Base-by-base conservation (phyloP, 2,797 vertebrate species). In the Danio aesculapii region DNA sequence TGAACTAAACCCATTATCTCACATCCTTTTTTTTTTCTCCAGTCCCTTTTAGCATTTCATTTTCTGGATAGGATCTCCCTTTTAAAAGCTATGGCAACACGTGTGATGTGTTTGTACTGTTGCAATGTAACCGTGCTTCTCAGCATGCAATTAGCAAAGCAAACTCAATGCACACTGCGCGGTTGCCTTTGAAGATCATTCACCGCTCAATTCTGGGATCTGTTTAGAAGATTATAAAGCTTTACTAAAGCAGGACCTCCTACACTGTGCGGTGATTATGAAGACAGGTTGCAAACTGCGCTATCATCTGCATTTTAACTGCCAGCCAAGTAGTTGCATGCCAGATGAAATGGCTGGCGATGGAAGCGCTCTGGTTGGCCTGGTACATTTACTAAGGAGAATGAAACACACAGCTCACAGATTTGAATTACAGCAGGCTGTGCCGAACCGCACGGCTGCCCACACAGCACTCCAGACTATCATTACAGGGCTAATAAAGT, bases 301-400 rank as follows among this genome's bases (percentile, higher is more conserved):
- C 84, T 73, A 86, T 83, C 84, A 87, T 87, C 85, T 84, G 81
- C 85, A 83, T 84, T 85, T 81, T 79, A 86, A 83, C 85, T 84
- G 81, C 75, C 30, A 63, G 74, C 68, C 81, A 69, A 83, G 81
- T 83, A 81, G 81, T 66, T 76, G 75, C n/a, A 57, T 83, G 83
- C 77, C 82, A 82, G 70, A 75, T 66, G 66, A 80, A 75, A 79
- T 44, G 77, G 7, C 50, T 80, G 77, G 58, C 47, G 53, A 75
- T 57, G 64, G 83, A 79, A 82, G 59, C 49, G 17, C 64, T 77
- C 58, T 71, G 49, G 44, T 71, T 52, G 63, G 64, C 50, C 69
- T 50, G 76, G 68, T 63, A 52, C 75, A 82, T 86, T 85, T 63
- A 71, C 76, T 52, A 67, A 75, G 59, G 47, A 75, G 81, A 85